Percentiles rank a stretch among this genome's conserved stretches.
Evolutionary conservation across 2,797 vertebrate species (phyloP).

Genomic region (Sebastes vulpes): DNA sequence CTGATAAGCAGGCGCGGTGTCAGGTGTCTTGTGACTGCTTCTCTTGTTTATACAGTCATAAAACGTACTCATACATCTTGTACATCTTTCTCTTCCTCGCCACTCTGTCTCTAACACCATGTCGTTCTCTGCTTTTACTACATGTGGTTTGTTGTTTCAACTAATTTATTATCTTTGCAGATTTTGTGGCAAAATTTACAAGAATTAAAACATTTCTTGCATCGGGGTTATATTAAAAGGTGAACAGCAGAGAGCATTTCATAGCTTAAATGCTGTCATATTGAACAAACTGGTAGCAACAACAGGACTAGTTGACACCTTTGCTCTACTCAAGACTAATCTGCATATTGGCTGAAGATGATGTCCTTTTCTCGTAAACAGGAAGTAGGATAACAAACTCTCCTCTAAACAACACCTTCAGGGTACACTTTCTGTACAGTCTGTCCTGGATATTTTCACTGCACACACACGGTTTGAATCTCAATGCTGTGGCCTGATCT

Average conservation of each 20-base stretch:
- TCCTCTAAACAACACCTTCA: not conserved
- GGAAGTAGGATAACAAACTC: not conserved
- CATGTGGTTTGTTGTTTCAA: not conserved
- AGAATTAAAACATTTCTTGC: not conserved
- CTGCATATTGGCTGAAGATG: not conserved
- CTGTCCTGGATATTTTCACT: not conserved
- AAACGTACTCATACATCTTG: not conserved
- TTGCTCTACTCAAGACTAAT: not conserved
- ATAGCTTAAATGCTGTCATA: not conserved
- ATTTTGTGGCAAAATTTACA: not conserved
- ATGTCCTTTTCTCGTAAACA: not conserved
- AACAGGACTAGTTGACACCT: not conserved
- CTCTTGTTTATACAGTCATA: conserved; percentile 6
- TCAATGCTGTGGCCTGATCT: not conserved
- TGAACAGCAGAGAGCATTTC: not conserved
- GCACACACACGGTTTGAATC: not conserved
- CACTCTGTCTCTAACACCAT: too few relatives aligned
- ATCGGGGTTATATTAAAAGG: not conserved
- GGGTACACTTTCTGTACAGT: not conserved
- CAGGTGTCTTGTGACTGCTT: conserved; percentile 42
- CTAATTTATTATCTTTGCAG: not conserved
- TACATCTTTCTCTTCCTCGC: not conserved
- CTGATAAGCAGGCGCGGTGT: conserved; percentile 19
- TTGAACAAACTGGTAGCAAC: not conserved
- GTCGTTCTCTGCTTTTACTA: not conserved